phyloP scores from a whole-genome alignment of 2,113 vertebrate species.

The Solenodon paradoxus region DNA sequence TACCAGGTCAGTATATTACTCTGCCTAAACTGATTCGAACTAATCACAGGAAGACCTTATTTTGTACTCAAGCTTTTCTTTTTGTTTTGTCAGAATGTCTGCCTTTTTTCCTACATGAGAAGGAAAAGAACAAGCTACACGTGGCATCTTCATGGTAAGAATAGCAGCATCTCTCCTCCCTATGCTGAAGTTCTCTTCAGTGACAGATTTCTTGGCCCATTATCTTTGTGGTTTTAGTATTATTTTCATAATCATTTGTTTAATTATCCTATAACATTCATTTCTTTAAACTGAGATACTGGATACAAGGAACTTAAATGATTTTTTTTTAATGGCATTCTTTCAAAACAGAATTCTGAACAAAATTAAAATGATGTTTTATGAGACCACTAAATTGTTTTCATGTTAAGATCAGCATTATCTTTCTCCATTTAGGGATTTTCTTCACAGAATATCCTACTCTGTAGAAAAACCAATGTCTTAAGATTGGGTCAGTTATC shows the following conservation, averaged over 20 bases:
- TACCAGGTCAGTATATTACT: not conserved
- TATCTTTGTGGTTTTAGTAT: not conserved
- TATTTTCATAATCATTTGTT: not conserved
- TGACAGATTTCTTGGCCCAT: not conserved
- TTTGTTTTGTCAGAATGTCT: not conserved
- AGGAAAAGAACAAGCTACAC: not conserved
- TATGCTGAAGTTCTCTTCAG: not conserved
- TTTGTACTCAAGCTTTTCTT: not conserved
- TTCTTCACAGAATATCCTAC: not conserved
- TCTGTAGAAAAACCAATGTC: not conserved
- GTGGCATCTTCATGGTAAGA: not conserved
- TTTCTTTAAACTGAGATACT: not conserved
- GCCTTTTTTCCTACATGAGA: not conserved
- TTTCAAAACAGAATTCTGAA: constrained; percentile 33
- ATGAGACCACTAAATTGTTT: constrained; percentile 10
- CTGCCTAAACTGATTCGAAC: not conserved
- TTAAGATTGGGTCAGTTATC: not conserved
- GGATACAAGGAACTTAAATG: not conserved
- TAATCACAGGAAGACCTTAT: not conserved
- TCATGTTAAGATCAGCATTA: not conserved
- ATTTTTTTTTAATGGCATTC: not conserved
- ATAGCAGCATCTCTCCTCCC: not conserved
- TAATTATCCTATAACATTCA: not conserved
- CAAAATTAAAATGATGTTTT: constrained; percentile 18
- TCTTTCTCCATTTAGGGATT: not conserved